Conservation (phyloP, 2,113 vertebrate genomes). For the Misgurnus mizolepis region DNA sequence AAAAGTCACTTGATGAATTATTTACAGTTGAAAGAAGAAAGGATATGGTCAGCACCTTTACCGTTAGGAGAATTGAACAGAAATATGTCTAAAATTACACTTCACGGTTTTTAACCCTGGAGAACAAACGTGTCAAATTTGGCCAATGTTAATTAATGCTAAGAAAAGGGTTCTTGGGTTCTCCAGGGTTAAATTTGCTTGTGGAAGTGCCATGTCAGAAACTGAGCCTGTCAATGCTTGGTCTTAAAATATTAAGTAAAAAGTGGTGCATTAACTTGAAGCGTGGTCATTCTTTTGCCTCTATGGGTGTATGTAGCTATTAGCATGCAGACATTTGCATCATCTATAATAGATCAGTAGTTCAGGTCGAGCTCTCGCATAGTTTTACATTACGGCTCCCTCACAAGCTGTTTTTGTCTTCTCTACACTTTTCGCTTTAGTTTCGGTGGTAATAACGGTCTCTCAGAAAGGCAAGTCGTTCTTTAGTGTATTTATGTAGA, state of each 20-base stretch:
- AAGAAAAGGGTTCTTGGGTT: no score
- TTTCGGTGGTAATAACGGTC: not conserved
- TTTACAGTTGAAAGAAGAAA: constrained; percentile 44
- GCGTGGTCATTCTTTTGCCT: no score
- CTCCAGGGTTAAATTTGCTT: no score
- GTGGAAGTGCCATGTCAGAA: no score
- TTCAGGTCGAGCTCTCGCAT: constrained; percentile 29
- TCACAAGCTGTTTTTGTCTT: constrained; percentile 7
- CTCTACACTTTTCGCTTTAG: not conserved
- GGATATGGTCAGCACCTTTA: constrained; percentile 6
- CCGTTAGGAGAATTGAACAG: not conserved
- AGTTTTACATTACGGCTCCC: not conserved
- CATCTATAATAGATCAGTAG: constrained; percentile 48
- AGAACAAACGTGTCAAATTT: no score
- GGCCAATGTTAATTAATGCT: no score
- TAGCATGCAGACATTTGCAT: constrained; percentile 30
- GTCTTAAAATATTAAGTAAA: no score
- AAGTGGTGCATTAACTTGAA: not conserved
- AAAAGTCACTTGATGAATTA: constrained; percentile 22
- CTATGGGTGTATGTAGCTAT: not conserved
- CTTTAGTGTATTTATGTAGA: constrained; percentile 13
- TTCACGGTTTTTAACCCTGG: no score
- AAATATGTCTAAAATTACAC: not conserved
- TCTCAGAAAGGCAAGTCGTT: not conserved
- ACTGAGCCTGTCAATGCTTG: not conserved